Conservation (phyloP, 2,888 invertebrate genomes). For the Cartodere bifasciata region DNA sequence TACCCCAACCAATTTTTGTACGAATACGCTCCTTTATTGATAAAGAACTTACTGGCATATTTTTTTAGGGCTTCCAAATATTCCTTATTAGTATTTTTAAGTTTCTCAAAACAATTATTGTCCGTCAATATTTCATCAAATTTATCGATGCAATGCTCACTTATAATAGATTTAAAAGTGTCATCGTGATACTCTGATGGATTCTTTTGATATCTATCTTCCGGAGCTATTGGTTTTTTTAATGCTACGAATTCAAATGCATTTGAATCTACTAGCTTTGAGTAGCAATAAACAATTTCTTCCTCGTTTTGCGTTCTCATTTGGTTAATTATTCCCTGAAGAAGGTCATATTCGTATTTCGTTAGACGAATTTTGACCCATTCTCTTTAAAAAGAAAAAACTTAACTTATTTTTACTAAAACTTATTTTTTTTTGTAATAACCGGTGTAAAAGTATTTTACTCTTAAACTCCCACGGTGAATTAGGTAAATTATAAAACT, state of each 20-base stretch:
- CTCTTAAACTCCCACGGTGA: not conserved
- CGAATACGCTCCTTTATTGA: too few relatives aligned
- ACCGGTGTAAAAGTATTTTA: conserved; percentile 7
- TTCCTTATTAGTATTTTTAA: conserved; percentile 14
- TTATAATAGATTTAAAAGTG: conserved; percentile 14
- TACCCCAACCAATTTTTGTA: too few relatives aligned
- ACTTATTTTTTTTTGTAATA: not conserved
- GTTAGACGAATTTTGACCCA: conserved; percentile 26
- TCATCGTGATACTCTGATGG: conserved; percentile 15
- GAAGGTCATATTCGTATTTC: conserved; percentile 19
- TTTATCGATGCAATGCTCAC: conserved; percentile 13
- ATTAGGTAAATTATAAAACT: conserved; percentile 10
- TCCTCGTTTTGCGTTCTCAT: conserved; percentile 16
- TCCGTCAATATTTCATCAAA: conserved; percentile 17
- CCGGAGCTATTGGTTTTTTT: conserved; percentile 18
- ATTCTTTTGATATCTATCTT: conserved; percentile 18
- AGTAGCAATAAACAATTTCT: conserved; percentile 23
- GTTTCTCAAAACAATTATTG: conserved; percentile 12
- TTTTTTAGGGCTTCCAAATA: conserved; percentile 18
- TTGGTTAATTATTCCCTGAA: conserved; percentile 20
- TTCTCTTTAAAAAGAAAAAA: conserved; percentile 12
- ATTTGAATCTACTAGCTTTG: conserved; percentile 22
- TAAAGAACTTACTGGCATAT: conserved; percentile 16
- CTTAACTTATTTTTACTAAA: not conserved
- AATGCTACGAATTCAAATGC: conserved; percentile 23